A percentile compares a stretch with the other conserved stretches of the same genome.
phyloP scores from a whole-genome alignment of 2,797 vertebrate genomes.

The Somateria mollissima region DNA sequence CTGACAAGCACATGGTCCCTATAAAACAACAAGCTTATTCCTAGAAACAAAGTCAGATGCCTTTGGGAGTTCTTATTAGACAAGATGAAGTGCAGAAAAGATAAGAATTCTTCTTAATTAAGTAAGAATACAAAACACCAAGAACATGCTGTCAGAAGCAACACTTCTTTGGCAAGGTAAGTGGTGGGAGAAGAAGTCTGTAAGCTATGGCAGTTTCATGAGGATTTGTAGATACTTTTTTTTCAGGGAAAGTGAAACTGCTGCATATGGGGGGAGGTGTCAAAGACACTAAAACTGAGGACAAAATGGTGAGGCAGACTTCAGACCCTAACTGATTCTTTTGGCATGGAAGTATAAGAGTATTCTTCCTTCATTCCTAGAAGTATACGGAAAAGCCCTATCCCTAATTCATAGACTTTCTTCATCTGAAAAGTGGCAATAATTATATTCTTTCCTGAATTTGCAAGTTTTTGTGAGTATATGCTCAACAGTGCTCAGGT shows the following conservation, averaged over 20 bases:
- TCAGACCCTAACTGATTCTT: neutral
- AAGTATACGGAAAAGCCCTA: neutral
- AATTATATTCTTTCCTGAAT: neutral
- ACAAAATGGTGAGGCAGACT: neutral
- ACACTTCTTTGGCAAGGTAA: neutral
- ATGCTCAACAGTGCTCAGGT: neutral
- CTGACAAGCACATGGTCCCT: neutral
- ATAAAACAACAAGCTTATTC: neutral
- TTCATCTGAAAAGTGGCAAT: neutral
- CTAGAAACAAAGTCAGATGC: constrained; percentile 33
- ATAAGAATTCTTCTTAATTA: constrained; percentile 29
- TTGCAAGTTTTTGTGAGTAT: neutral
- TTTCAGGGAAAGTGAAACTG: neutral
- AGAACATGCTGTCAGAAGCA: neutral
- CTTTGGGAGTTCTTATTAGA: neutral
- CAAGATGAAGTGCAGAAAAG: neutral
- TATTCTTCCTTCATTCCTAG: neutral
- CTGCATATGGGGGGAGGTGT: neutral
- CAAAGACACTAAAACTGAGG: neutral
- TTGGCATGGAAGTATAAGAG: neutral
- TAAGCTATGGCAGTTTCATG: neutral
- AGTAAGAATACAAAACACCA: neutral
- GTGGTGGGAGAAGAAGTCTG: neutral
- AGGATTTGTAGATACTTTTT: neutral
- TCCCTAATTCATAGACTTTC: neutral